Evolutionary conservation across 2,888 invertebrate species (phyloP).

Genomic region (Stictocephala bisonia): DNA sequence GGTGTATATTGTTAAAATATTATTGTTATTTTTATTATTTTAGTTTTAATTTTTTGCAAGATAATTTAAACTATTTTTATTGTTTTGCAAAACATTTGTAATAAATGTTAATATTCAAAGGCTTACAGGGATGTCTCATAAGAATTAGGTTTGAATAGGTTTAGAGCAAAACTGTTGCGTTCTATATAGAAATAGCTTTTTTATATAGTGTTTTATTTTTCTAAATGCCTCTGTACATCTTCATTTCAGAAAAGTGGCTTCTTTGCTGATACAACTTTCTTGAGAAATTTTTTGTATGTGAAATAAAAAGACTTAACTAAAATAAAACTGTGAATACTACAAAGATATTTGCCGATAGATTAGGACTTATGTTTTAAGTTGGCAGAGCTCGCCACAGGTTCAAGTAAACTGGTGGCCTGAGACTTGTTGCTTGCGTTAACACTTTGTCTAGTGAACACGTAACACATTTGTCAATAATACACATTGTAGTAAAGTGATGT

Average conservation of each 20-base stretch:
- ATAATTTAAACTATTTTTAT: constrained; percentile 4
- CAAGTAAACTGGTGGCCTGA: neutral
- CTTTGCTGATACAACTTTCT: constrained; percentile 7
- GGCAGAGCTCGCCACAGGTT: neutral
- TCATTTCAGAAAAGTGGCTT: constrained; percentile 37
- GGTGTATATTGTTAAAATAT: constrained; percentile 25
- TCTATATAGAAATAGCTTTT: constrained; percentile 39
- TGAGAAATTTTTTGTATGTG: constrained; percentile 3
- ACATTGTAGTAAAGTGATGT: too few relatives aligned
- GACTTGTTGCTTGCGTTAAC: too few relatives aligned
- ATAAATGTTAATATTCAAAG: constrained; percentile 36
- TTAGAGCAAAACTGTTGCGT: constrained; percentile 36
- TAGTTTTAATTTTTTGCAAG: neutral
- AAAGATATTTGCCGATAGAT: neutral
- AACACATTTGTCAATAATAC: too few relatives aligned
- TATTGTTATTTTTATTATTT: constrained; percentile 6
- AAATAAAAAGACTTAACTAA: constrained; percentile 17
- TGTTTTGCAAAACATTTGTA: constrained; percentile 31
- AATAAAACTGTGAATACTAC: too few relatives aligned
- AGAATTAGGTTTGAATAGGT: constrained; percentile 37
- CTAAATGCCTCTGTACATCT: constrained; percentile 36
- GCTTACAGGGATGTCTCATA: constrained; percentile 41
- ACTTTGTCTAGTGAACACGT: too few relatives aligned
- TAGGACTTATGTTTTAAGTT: neutral
- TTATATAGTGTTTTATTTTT: constrained; percentile 40